phyloP scores from a whole-genome alignment of 1,140 invertebrate species.

The Drosophila miranda region DNA sequence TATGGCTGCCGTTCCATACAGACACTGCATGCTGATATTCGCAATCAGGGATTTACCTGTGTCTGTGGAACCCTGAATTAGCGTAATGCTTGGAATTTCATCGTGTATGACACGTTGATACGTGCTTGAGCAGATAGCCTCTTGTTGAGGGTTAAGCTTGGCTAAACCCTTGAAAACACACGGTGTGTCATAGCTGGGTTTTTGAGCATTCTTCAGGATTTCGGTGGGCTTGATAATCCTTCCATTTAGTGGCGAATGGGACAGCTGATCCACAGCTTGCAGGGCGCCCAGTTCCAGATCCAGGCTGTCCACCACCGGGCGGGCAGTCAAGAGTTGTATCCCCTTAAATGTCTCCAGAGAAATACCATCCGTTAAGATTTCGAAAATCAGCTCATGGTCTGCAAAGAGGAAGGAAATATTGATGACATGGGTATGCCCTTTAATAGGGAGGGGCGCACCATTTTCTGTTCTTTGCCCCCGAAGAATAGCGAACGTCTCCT shows the following conservation, averaged over 20 bases:
- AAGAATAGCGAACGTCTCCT: conserved; percentile 56
- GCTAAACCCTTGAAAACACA: conserved; percentile 64
- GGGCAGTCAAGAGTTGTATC: conserved; percentile 22
- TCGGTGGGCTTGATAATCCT: conserved; percentile 68
- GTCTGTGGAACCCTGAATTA: conserved; percentile 90
- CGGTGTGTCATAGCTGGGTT: not conserved
- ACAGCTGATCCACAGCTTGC: conserved; percentile 83
- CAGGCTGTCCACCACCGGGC: conserved; percentile 64
- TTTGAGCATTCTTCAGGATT: conserved; percentile 7
- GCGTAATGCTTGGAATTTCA: conserved; percentile 83
- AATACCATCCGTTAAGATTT: conserved; percentile 31
- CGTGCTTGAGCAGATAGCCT: conserved; percentile 83
- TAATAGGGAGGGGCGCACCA: conserved; percentile 20
- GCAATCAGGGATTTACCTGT: conserved; percentile 89
- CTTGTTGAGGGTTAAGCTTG: conserved; percentile 83
- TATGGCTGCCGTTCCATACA: conserved; percentile 81
- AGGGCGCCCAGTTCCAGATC: conserved; percentile 80
- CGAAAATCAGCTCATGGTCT: conserved; percentile 49
- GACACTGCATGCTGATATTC: conserved; percentile 86
- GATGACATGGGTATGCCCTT: too few relatives aligned
- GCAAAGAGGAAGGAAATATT: not conserved
- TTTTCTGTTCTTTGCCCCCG: not conserved
- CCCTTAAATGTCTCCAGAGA: conserved; percentile 26
- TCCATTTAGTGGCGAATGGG: conserved; percentile 77
- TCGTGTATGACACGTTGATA: conserved; percentile 78